Evolutionary conservation across 1,140 invertebrate species (phyloP), one percentile per base, ranked within the genome.

Genomic region (Drosophila ananassae): DNA sequence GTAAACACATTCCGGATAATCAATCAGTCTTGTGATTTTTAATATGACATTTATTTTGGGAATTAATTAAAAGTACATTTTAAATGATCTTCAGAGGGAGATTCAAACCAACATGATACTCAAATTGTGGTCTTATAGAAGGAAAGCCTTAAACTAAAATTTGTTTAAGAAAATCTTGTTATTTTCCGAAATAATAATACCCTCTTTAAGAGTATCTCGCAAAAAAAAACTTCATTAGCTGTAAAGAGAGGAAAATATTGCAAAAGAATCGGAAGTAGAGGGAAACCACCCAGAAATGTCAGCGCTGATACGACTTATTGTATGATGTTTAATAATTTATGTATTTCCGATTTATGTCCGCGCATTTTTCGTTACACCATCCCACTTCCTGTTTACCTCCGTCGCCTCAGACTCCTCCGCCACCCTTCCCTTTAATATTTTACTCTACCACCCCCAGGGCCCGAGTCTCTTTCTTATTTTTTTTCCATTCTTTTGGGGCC

Each of bases 281-380:
- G 37, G 34, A 60, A 61, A 61, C 39, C 58, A 62, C 52, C 51
- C 37, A 13, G 53, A 52, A 74, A 74, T 74, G 72, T 75, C 72
- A 63, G 47, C 71, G 48, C 47, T 61, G 37, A 68, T 62, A 46
- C 39, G 75, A 63, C 60, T 82, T 89, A 71, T 82, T 82, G 78
- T 89, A 57, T 58, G 75, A 87, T 60, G 48, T 77, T 87, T 87
- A 89, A 89, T 87, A 87, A 89, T 87, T 87, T 87, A 87, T 87
- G 83, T 83, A 82, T 83, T 87, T 87, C 83, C 83, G 83, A 87
- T 82, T 87, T 89, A 74, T 89, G 79, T 73, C 66, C 67, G 67
- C 75, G 63, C 82, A 81, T 81, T 87, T 87, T 85, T 78, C 66
- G 64, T 66, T 82, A 71, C 53, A 21, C 59, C 61, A 55, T 37